A percentile compares a stretch with the other conserved stretches of the same genome.
Evolutionary conservation across 2,888 invertebrate genomes (phyloP).

Genomic region (Mythimna vitellina): DNA sequence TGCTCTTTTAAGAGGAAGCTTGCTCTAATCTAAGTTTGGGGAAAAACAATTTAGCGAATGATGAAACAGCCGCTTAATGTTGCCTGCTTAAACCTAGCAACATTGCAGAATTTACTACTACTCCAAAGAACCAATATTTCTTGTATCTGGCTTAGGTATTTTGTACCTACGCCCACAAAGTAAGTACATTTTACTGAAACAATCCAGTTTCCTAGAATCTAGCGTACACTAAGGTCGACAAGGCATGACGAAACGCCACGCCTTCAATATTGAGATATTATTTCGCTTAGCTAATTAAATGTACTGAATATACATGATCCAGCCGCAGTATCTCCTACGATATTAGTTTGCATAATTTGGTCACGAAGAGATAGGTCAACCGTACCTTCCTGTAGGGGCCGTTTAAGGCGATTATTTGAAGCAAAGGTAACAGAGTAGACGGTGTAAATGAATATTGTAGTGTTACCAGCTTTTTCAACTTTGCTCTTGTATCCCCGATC

Average conservation of each 20-base stretch:
- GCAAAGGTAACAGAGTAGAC: background rate
- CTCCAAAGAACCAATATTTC: too few relatives aligned
- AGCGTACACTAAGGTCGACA: slow-evolving; percentile 35
- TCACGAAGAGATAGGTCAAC: slow-evolving; percentile 12
- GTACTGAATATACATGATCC: slow-evolving; percentile 26
- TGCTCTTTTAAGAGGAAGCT: too few relatives aligned
- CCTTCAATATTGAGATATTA: slow-evolving; percentile 31
- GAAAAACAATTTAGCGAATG: background rate
- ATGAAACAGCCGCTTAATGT: background rate
- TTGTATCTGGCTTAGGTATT: background rate
- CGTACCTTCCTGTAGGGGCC: background rate
- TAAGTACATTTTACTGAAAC: slow-evolving; percentile 26
- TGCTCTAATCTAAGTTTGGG: background rate
- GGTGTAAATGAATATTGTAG: background rate
- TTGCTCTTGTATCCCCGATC: background rate
- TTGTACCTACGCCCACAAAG: slow-evolving; percentile 11
- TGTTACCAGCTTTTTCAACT: too few relatives aligned
- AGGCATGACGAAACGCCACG: slow-evolving; percentile 41
- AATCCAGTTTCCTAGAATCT: slow-evolving; percentile 30
- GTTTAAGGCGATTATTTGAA: slow-evolving; percentile 10
- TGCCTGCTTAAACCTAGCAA: background rate
- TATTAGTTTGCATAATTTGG: slow-evolving; percentile 24
- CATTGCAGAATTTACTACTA: background rate
- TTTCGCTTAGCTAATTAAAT: slow-evolving; percentile 16
- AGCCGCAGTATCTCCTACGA: slow-evolving; percentile 26